These are phyloP conservation scores for Trypoxylon attenuatum DNA, from an alignment of 2,888 invertebrate genomes.

Conservation along the genomic window DNA sequence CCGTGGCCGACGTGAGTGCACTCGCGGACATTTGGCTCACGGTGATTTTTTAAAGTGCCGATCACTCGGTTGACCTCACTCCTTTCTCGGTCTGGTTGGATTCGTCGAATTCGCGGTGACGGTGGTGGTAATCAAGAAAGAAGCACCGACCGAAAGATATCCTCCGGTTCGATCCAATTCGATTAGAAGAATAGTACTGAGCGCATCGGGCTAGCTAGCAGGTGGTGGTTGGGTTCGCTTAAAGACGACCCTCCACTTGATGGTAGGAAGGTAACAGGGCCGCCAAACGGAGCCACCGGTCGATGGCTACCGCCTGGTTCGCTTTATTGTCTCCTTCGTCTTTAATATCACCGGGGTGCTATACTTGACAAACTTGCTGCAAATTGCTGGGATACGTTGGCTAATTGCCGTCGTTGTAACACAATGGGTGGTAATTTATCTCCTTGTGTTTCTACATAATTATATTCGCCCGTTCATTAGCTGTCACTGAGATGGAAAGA, in stretches of 20 bases:
- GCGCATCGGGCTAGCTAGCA: too few relatives aligned
- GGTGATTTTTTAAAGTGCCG: constrained; percentile 2
- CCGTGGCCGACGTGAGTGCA: not conserved
- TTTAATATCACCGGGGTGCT: not conserved
- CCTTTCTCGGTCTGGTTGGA: too few relatives aligned
- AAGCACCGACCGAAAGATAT: too few relatives aligned
- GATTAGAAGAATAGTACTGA: not conserved
- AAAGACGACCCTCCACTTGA: too few relatives aligned
- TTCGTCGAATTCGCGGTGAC: too few relatives aligned
- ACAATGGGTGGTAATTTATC: constrained; percentile 40
- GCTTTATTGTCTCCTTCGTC: not conserved
- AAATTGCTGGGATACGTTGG: constrained; percentile 33
- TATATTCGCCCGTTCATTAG: constrained; percentile 30
- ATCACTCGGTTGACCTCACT: too few relatives aligned
- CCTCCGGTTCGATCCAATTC: too few relatives aligned
- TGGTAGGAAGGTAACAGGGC: too few relatives aligned
- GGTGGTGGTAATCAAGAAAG: too few relatives aligned
- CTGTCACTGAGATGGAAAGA: not conserved
- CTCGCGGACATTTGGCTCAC: not conserved
- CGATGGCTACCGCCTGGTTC: not conserved
- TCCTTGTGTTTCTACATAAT: constrained; percentile 25
- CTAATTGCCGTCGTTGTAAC: constrained; percentile 29
- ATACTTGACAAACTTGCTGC: constrained; percentile 33
- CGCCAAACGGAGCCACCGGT: not conserved
- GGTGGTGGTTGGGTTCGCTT: too few relatives aligned